Base-by-base conservation (phyloP, 2,888 invertebrate species). In the Melanotus villosus region DNA sequence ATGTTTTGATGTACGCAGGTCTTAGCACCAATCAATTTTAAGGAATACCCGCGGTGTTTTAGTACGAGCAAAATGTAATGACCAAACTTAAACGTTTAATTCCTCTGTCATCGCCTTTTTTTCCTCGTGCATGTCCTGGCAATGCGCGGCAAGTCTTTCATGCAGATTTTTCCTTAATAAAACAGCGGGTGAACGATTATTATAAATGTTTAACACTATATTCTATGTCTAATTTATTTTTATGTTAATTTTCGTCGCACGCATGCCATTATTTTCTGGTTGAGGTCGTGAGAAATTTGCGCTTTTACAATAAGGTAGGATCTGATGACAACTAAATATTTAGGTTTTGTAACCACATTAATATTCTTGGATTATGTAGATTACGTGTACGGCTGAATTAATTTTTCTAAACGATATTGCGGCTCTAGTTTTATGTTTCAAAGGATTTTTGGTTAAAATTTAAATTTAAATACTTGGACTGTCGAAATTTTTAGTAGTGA, bases 131-230 rank as follows among this genome's bases (percentile, higher is more conserved):
- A 57, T 21, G 59, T 60, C 32, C 45, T 60, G n/a, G 59, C 12
- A 47, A 32, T 23, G 23, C 18, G 65, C 65, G 65, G 58, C 65
- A 38, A 36, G 38, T 30, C 19, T 38, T 47, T 50, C 34, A 65
- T 65, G 65, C 65, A 65, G 65, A 65, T 65, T 65, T n/a, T n/a
- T 65, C 34, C 50, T 59, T 59, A 65, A 65, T 65, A 65, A 65
- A 65, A 58, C 65, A 65, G 58, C 65, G 36, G 65, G 65, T 18
- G 58, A 18, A 65, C 65, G 58, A 65, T 65, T 58, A 58, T 65
- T 65, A 65, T 65, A 65, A 58, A 65, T 65, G 65, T 58, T 65
- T 52, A 58, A 59, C 65, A 57, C 47, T 64, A 38, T 57, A 47
- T 65, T 65, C 57, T 57, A 47, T 34, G 14, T 32, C 26, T 57